Base-by-base conservation (phyloP, 1,140 invertebrate genomes). In the Megalopta genalis region DNA sequence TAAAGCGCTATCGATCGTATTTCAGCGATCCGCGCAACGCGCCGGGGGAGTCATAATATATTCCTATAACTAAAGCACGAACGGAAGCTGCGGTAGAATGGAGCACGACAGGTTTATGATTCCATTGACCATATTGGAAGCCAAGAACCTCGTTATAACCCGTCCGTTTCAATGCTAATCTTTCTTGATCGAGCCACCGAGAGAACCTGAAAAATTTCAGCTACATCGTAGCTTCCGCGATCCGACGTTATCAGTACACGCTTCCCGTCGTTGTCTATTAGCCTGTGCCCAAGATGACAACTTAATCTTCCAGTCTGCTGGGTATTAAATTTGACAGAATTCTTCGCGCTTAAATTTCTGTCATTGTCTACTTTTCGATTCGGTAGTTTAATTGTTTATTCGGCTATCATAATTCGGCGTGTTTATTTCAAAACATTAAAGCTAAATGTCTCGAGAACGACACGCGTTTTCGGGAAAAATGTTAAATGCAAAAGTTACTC, bases 71-170 rank as follows among this genome's bases (percentile, higher is more conserved):
- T 16, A 10, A 49, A 39, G 9, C 32, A 7, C 2, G 16, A n/a
- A n/a, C 10, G 23, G 49, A 67, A 75, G 37, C 49, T 23, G 21
- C 23, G 37, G 27, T 32, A 54, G 65, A 76, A 68, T 23, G 52
- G 37, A 39, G 2, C 9, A 69, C 7, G 52, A 46, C 52, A 68
- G 46, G 49, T 75, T 75, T 75, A 75, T 75, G 63, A 37, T 67
- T n/a, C 62, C 46, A 64, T 39, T n/a, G 42, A 27, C 39, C 39
- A 23, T 67, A 49, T 42, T 25, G 42, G 46, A 52, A 65, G 42
- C 42, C 42, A 73, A 49, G 71, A 73, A 73, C n/a, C 72, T 74
- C 62, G 62, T 74, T 65, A 65, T 49, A 39, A 54, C n/a, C 27
- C 62, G 7, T 9, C 62, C 14, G 64, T 49, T 37, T 9, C n/a